Conservation (phyloP, 2,797 vertebrate species). For the Presbytis comata region DNA sequence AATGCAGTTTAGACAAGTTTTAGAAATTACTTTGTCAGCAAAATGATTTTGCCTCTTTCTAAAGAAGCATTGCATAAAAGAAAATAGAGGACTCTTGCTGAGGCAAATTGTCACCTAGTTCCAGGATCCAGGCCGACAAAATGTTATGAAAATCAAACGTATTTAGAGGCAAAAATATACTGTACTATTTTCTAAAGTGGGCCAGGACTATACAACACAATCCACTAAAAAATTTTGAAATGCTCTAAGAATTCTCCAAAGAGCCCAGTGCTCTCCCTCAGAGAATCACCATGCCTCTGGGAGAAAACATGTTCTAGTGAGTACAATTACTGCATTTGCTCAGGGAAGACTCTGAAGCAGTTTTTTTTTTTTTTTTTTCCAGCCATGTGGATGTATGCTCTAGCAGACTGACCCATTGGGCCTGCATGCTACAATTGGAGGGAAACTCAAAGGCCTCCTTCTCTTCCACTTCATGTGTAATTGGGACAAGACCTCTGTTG, state of each 20-base stretch:
- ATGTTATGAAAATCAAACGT: constrained; percentile 68
- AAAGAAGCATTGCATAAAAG: constrained; percentile 55
- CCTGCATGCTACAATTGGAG: neutral
- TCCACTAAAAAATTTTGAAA: constrained; percentile 44
- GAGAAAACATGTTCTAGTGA: neutral
- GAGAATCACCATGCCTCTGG: neutral
- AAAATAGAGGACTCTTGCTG: constrained; percentile 59
- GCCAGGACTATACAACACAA: constrained; percentile 39
- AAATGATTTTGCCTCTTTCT: constrained; percentile 56
- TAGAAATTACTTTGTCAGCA: constrained; percentile 62
- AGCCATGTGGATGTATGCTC: neutral
- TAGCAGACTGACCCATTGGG: neutral
- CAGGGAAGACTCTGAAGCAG: neutral
- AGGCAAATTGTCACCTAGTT: constrained; percentile 67
- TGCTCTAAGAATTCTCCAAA: neutral
- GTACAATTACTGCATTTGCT: neutral
- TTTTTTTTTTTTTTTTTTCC: neutral
- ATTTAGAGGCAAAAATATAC: constrained; percentile 64
- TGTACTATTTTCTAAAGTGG: constrained; percentile 68
- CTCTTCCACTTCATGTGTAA: neutral
- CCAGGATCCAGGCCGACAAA: constrained; percentile 44
- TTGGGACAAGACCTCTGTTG: neutral
- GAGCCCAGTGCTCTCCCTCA: neutral
- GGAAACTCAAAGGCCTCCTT: neutral
- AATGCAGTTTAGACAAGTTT: constrained; percentile 45